phyloP scores from a whole-genome alignment of 1,140 invertebrate genomes.

The Venustaconcha ellipsiformis region DNA sequence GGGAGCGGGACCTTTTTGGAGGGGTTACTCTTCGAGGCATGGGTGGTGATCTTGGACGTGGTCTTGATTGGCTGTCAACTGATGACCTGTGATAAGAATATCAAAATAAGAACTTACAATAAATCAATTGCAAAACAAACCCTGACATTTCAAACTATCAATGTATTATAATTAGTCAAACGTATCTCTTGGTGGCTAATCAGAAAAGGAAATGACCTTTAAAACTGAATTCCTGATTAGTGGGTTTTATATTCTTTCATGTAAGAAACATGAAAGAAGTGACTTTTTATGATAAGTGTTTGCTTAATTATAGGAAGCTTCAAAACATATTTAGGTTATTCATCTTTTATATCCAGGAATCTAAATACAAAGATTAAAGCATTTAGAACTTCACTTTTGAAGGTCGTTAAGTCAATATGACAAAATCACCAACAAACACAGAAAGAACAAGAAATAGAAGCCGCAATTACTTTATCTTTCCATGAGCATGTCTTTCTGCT shows the following conservation, averaged over 20 bases:
- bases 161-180: neutral
- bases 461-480: slow-evolving; percentile 5
- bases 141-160: neutral
- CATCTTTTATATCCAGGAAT: neutral
- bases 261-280: no score
- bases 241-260: no score
- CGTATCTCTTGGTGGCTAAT: neutral
- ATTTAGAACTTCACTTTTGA: neutral
- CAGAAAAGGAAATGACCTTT: neutral
- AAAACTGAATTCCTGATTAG: no score
- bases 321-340: neutral
- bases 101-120: slow-evolving; percentile 15
- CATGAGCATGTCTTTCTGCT: slow-evolving; percentile 60
- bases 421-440: neutral
- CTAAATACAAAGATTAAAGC: neutral
- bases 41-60: neutral
- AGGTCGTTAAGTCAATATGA: neutral
- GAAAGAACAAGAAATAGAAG: neutral
- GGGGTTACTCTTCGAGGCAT: neutral
- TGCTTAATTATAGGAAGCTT: no score
- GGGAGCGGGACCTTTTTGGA: neutral
- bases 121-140: slow-evolving; percentile 2
- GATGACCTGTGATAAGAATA: slow-evolving; percentile 12
- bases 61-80: neutral
- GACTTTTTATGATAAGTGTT: no score